These are phyloP conservation scores for Chloropsis hardwickii DNA, from an alignment of 2,113 vertebrate genomes.

Conservation along the genomic window DNA sequence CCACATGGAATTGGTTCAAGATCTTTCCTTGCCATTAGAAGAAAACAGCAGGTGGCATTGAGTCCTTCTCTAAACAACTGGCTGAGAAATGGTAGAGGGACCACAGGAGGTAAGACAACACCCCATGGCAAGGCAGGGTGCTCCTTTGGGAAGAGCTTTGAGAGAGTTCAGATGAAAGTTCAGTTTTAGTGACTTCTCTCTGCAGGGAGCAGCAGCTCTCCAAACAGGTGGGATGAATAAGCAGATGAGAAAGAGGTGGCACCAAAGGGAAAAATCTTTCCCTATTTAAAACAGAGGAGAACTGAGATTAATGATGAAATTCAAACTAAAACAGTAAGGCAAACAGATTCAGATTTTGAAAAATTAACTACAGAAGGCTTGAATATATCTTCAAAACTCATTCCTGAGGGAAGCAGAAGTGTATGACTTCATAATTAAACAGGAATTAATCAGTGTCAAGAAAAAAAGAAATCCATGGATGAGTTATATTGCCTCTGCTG, in stretches of 20 bases:
- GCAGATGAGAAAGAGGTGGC: background rate
- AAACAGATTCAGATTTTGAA: background rate
- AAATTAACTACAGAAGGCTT: background rate
- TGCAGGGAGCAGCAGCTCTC: background rate
- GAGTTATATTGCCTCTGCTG: background rate
- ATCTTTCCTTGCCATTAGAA: background rate
- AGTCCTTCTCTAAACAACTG: background rate
- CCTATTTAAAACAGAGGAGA: background rate
- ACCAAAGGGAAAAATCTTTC: background rate
- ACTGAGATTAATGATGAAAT: background rate
- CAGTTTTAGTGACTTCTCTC: background rate
- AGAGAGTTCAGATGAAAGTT: background rate
- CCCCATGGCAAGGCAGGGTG: background rate
- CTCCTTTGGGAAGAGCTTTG: background rate
- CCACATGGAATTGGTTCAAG: background rate
- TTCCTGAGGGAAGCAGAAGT: background rate
- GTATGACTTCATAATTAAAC: background rate
- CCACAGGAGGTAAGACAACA: slow-evolving; percentile 8
- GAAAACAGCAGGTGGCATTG: slow-evolving; percentile 20
- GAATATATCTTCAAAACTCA: background rate
- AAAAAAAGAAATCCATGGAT: background rate
- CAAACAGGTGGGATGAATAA: background rate
- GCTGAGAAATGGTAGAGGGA: slow-evolving; percentile 8
- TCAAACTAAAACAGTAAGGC: background rate
- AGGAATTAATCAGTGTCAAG: background rate